Conservation (phyloP, 2,113 vertebrate genomes). For the Apeltes quadracus region DNA sequence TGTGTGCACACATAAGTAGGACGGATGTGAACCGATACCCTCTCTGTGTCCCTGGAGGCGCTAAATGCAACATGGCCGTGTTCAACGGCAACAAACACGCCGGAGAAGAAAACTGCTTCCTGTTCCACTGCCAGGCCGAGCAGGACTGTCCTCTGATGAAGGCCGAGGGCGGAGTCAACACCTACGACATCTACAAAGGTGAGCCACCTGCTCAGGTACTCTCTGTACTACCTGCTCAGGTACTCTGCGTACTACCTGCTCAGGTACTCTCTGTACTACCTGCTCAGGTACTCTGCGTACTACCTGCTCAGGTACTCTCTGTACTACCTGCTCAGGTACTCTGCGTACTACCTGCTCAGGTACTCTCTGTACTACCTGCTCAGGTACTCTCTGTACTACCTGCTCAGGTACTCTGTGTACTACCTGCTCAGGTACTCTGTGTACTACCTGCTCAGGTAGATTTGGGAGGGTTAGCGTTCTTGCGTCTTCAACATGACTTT, state of each 20-base stretch:
- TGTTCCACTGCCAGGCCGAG: conserved; percentile 78
- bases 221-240: not conserved
- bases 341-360: not conserved
- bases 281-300: not conserved
- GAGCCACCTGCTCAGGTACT: not conserved
- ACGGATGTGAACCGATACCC: too few relatives aligned
- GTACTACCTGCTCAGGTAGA: not conserved
- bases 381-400: not conserved
- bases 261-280: not conserved
- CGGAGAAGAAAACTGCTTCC: conserved; percentile 74
- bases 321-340: not conserved
- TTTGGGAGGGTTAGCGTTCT: not conserved
- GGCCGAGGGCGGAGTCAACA: conserved; percentile 66
- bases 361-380: not conserved
- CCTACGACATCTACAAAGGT: conserved; percentile 83
- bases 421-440: not conserved
- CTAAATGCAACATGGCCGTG: conserved; percentile 80
- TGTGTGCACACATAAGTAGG: too few relatives aligned
- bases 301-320: not conserved
- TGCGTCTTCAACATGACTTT: not conserved
- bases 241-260: not conserved
- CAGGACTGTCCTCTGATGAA: conserved; percentile 78
- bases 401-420: not conserved
- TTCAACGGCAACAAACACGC: conserved; percentile 63
- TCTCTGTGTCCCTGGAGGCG: conserved; percentile 57